Base-by-base conservation (phyloP, 2,113 vertebrate genomes). In the Lophius piscatorius region DNA sequence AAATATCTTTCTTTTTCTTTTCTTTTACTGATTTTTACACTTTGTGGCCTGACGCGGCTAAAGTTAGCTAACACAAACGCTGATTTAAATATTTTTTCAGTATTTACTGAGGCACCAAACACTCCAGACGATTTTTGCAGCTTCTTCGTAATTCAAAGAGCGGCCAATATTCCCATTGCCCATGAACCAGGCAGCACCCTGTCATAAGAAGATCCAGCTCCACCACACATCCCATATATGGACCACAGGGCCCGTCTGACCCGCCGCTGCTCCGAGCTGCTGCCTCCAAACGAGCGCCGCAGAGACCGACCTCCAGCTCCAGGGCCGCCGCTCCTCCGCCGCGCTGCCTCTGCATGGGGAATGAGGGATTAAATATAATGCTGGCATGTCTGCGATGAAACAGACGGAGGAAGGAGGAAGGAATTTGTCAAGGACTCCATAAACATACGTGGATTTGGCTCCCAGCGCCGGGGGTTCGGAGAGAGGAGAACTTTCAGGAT, bases 391-490 rank as follows among this genome's bases (percentile, higher is more conserved):
- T 76, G 74, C 64, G 55, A 74, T 8, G 50, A 80, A 59, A 85
- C 16, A 62, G 76, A 85, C 74, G 60, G 62, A 73, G 59, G 56
- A 20, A 77, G 81, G 81, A 88, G 85, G 85, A 89, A 89, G 86
- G 88, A 89, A 90, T 89, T 87, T 85, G 85, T 90, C 84, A 84
- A n/a, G 83, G 81, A 84, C 77, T 91, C 85, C 74, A 83, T 90
- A 89, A 91, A 90, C 77, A 74, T 85, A 67, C 65, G 77, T 46
- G 76, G 83, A 87, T 70, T 65, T 51, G 41, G 59, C 70, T 61
- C 51, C 65, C 11, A 52, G 62, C 87, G 81, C 82, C 88, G 88
- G 74, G 40, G 69, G n/a, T 68, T 82, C 77, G 4, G 62, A 74
- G 77, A 51, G 31, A 71, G 48, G 58, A 86, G 77, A 82, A 87